Conservation (phyloP, 2,888 invertebrate genomes). For the Machimus atricapillus region DNA sequence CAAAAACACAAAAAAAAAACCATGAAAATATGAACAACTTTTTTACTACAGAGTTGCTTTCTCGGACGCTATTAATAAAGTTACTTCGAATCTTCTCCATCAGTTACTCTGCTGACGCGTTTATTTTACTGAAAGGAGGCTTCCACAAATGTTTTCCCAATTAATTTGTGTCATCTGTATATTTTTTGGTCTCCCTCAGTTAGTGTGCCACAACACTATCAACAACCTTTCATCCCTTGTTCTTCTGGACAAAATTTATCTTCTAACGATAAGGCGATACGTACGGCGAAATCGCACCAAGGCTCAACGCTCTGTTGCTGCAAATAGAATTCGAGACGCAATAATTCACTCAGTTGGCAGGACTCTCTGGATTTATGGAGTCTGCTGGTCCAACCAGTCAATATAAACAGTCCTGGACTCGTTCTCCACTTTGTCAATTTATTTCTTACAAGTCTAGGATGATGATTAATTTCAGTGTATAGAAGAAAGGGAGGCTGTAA, state of each 20-base stretch:
- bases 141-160: neutral
- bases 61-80: neutral
- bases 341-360: constrained; percentile 6
- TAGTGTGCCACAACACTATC: neutral
- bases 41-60: neutral
- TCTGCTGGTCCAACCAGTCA: neutral
- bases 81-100: neutral
- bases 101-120: neutral
- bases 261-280: neutral
- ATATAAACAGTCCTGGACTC: neutral
- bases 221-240: neutral
- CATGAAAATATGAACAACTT: neutral
- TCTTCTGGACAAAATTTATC: neutral
- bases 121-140: neutral
- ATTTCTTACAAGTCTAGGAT: neutral
- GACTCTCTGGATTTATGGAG: neutral
- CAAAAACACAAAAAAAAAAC: neutral
- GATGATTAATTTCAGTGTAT: neutral
- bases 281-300: neutral
- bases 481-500: neutral
- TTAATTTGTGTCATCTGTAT: neutral
- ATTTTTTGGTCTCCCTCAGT: neutral
- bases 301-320: neutral
- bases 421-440: neutral
- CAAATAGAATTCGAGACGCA: constrained; percentile 25